A percentile compares a stretch with the other conserved stretches of the same genome.
These are phyloP conservation scores for Sesamia inferens DNA, from an alignment of 2,888 invertebrate species.

Conservation along the genomic window DNA sequence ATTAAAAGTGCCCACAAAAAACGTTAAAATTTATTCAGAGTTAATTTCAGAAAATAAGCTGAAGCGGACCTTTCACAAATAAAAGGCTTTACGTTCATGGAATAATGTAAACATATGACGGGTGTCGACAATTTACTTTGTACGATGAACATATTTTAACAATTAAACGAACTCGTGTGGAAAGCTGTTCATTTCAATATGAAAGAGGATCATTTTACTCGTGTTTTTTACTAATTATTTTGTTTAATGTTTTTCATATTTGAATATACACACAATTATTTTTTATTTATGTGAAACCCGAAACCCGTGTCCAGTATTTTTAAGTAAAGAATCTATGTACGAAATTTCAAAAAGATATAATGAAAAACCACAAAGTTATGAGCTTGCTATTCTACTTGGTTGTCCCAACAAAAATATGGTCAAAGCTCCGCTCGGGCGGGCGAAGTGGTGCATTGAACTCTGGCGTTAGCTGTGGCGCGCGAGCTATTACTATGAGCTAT, in stretches of 20 bases:
- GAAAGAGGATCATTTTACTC: conserved; percentile 21
- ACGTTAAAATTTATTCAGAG: conserved; percentile 45
- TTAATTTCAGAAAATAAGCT: conserved; percentile 51
- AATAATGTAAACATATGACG: conserved; percentile 39
- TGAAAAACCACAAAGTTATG: no score
- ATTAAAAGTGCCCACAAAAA: conserved; percentile 7
- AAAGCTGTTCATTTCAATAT: conserved; percentile 36
- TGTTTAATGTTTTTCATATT: background rate
- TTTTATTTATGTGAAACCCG: no score
- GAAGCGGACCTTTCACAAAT: conserved; percentile 50
- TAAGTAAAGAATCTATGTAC: no score
- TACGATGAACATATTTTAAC: conserved; percentile 48
- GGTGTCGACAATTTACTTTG: conserved; percentile 52
- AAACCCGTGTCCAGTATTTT: no score
- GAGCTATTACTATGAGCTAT: no score
- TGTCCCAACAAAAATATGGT: no score
- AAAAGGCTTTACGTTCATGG: conserved; percentile 34
- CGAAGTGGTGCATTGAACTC: no score
- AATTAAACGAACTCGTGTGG: conserved; percentile 41
- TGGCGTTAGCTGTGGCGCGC: no score
- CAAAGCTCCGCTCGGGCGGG: no score
- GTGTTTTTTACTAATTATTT: background rate
- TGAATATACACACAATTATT: background rate
- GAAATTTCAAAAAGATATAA: no score
- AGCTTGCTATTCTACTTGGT: no score